Evolutionary conservation across 2,888 invertebrate species (phyloP), one percentile per base, ranked within the genome.

Genomic region (Lepetodrilus schrolli): DNA sequence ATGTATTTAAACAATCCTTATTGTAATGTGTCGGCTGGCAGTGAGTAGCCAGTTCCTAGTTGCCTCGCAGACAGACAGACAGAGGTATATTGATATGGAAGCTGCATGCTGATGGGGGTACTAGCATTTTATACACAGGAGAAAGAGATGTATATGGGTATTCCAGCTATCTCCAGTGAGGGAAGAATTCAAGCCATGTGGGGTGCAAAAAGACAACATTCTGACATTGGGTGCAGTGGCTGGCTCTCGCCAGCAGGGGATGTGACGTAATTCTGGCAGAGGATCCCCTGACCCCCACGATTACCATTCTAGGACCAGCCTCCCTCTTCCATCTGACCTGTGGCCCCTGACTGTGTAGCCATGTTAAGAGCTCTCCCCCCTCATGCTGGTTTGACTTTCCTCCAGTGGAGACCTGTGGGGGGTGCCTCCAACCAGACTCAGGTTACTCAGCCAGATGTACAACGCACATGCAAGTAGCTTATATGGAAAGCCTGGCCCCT

Each of bases 101-200:
- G 47, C 51, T 58, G 71, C 66, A 36, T 65, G 72, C 72, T 68
- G 74, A 70, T 43, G 72, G n/a, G 75, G 73, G 72, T 37, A 68
- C 68, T 70, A 74, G 74, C 75, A 77, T 79, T 79, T 77, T 79
- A 79, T 79, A 79, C 79, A 72, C 70, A 72, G 71, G 75, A 74
- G 76, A 76, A 75, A 72, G 65, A 76, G 74, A 76, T 76, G 74
- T 71, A 76, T 79, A 73, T 77, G 74, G 77, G 74, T 72, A 74
- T 72, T 74, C 72, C 72, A 58, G 21, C 70, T 71, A 74, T 74
- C 74, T 65, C 66, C 66, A 49, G 70, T 71, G 70, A 74, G 74
- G 48, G 73, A 76, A 74, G 75, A 75, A 75, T 72, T 72, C 75
- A 72, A 74, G 72, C 78, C 78, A 74, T 75, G 76, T 78, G 78